Conservation (phyloP, 2,113 vertebrate species). For the Channa argus region DNA sequence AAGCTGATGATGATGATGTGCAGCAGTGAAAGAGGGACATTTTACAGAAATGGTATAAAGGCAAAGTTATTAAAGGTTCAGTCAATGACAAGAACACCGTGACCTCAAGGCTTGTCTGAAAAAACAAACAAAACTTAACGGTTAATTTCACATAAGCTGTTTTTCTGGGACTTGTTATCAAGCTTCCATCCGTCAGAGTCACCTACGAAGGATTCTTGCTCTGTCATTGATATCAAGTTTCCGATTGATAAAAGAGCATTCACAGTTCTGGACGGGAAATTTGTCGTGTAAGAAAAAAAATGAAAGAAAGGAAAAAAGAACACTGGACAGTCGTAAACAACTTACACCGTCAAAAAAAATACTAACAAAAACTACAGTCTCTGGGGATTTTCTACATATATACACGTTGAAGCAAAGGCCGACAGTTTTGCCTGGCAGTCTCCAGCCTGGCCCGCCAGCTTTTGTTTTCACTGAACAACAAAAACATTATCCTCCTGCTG, state of each 20-base stretch:
- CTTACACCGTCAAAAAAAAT: background rate
- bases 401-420: slow-evolving; percentile 4
- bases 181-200: background rate
- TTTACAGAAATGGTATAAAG: slow-evolving; percentile 58
- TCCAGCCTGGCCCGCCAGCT: slow-evolving; percentile 27
- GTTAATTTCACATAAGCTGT: slow-evolving; percentile 10
- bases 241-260: background rate
- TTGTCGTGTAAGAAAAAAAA: background rate
- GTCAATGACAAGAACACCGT: slow-evolving; percentile 26
- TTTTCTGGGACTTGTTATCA: slow-evolving; percentile 1
- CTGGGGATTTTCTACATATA: background rate
- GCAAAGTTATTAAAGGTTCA: slow-evolving; percentile 17
- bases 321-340: slow-evolving; percentile 4
- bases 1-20: slow-evolving; percentile 54
- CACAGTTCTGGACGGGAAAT: background rate
- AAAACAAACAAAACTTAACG: background rate
- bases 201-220: slow-evolving; percentile 2
- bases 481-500: slow-evolving; percentile 60
- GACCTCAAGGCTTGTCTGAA: slow-evolving; percentile 21
- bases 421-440: slow-evolving; percentile 11
- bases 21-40: slow-evolving; percentile 26
- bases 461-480: slow-evolving; percentile 56
- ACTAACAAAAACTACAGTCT: background rate
- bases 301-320: background rate
- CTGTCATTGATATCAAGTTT: background rate